Base-by-base conservation (phyloP, 2,888 invertebrate species). In the Actias luna region DNA sequence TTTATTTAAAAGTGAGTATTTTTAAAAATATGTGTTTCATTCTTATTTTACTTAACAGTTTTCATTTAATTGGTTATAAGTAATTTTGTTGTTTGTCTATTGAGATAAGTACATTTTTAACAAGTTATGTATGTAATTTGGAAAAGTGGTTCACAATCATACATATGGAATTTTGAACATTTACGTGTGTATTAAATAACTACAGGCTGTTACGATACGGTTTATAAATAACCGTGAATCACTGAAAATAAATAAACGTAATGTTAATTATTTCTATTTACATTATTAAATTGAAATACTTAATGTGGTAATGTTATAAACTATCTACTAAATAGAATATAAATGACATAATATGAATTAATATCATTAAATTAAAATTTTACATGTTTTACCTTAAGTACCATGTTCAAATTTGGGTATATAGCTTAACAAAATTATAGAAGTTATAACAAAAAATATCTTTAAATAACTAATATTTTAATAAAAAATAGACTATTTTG, bases 1-100 rank as follows among this genome's bases (percentile, higher is more conserved):
- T 64, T 82, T 92, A 62, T 91, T 91, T 60, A 92, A 90, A 77
- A 89, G 92, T 92, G 76, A 92, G 92, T 92, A 75, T 68, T 7
- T 29, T 3, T 57, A 16, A 22, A 16, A 18, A 55, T 29, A 29
- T 12, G 16, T n/a, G 8, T 0, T 5, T n/a, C n/a, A 39, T 22
- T n/a, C n/a, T n/a, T n/a, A n/a, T n/a, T n/a, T n/a, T n/a, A n/a
- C n/a, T n/a, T n/a, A n/a, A 58, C 3, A 14, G 39, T 22, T 55
- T 22, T 46, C 1, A 39, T 46, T 22, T 2, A 46, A 8, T 46
- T 46, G 22, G 1, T 46, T 18, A 22, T 22, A 46, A 10, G 1
- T 46, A 22, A 50, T 50, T 50, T 50, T 22, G 12, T 50, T 50
- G 12, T 12, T n/a, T n/a, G 12, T 50, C 4, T 10, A 25, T 12